Evolutionary conservation across 2,888 invertebrate genomes (phyloP).

Genomic region (Junonia oenone): DNA sequence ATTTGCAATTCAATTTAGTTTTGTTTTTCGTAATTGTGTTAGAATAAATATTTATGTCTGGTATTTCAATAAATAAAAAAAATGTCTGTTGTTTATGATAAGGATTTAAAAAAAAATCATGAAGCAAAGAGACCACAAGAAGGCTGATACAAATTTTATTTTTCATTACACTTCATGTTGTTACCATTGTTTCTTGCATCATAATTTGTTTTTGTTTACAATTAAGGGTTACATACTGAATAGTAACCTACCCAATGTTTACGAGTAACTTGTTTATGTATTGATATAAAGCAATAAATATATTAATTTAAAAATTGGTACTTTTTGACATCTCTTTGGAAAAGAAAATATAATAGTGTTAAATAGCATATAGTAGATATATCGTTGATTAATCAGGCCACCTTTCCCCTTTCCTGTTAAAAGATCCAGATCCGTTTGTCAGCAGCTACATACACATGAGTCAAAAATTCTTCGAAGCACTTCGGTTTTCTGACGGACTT

Average conservation of each 20-base stretch:
- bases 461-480: too few species aligned
- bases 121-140: not conserved
- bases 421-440: too few species aligned
- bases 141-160: not conserved
- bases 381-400: too few species aligned
- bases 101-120: not conserved
- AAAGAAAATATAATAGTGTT: too few species aligned
- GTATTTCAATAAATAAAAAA: not conserved
- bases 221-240: not conserved
- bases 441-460: too few species aligned
- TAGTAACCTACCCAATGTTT: not conserved
- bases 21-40: too few species aligned
- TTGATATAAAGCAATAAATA: not conserved
- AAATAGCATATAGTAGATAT: too few species aligned
- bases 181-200: conserved; percentile 1
- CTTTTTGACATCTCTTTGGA: too few species aligned
- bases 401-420: too few species aligned
- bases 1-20: too few species aligned
- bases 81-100: conserved; percentile 4
- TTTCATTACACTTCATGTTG: not conserved
- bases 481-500: too few species aligned
- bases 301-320: not conserved
- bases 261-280: not conserved
- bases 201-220: not conserved
- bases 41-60: too few species aligned